Evolutionary conservation across 2,113 vertebrate genomes (phyloP), one percentile per base, ranked within the genome.

Genomic region (Atherinomorus stipes): DNA sequence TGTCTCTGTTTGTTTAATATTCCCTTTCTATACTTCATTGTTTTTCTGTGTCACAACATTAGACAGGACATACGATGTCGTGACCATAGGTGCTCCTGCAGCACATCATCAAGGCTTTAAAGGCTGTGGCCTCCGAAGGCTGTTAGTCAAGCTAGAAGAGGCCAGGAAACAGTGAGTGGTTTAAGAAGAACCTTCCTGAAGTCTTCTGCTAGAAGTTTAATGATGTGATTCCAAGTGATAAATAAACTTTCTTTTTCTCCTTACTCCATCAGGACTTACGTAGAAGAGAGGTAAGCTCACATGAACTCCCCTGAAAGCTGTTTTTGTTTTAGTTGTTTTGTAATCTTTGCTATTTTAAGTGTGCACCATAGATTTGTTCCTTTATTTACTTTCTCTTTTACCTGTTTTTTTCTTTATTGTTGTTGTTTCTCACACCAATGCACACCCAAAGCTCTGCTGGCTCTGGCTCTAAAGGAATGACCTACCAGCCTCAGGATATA

Each of bases 71-170:
- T 99, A 99, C 1, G 98, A 99, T 34, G 94, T 99, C 11, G 95
- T 99, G 86, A 99, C 97, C 68, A 98, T 97, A 4, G 98, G 98
- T 19, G 97, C 98, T 11, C 96, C 98, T 54, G 98, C 98, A 11
- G 98, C 98, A 40, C 98, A 99, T 88, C 96, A 97, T 87, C 97
- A 98, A 88, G 98, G 97, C 69, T 99, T 99, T 87, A 99, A 99
- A 87, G 95, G 95, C 77, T 96, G 95, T 58, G 98, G 98, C 68
- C 95, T 99, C 76, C 76, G 97, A 69, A 98, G 96, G 90, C 94
- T 97, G 38, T 91, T 99, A 87, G 96, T 97, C 85, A 98, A 97
- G 90, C 97, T 99, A 58, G 97, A 99, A 88, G 98, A 99, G 52
- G 94, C 97, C 76, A 96, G 97, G 83, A 98, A 96, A 89, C 95